A percentile compares a stretch with the other conserved stretches of the same genome.
These are phyloP conservation scores for Callyntrura sp. DNA, from an alignment of 2,888 invertebrate genomes.

Conservation along the genomic window DNA sequence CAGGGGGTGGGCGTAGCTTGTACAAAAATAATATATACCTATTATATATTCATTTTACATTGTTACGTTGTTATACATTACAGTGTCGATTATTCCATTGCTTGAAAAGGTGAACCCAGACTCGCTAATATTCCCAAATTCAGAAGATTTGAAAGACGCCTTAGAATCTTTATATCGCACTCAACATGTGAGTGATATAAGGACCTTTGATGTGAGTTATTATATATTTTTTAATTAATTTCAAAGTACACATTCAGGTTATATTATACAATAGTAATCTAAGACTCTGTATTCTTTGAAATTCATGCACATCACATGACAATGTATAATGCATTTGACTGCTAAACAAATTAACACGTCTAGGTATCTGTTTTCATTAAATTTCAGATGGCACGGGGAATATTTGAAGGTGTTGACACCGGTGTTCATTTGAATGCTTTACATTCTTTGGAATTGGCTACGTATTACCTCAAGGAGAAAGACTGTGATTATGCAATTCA, in stretches of 20 bases:
- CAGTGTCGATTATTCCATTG: background rate
- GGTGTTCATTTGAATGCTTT: slow-evolving; percentile 48
- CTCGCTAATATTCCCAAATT: slow-evolving; percentile 37
- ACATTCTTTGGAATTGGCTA: slow-evolving; percentile 38
- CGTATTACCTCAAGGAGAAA: background rate
- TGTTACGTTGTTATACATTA: background rate
- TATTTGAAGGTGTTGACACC: slow-evolving; percentile 39
- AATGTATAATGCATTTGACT: background rate
- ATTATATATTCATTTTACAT: too few species aligned
- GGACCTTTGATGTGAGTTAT: slow-evolving; percentile 45
- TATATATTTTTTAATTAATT: background rate
- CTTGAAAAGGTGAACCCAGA: slow-evolving; percentile 41
- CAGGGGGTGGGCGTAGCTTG: too few species aligned
- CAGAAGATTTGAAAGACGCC: slow-evolving; percentile 28
- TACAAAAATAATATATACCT: too few species aligned
- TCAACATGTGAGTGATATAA: slow-evolving; percentile 36
- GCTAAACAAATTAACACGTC: background rate
- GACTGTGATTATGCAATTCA: slow-evolving; percentile 32
- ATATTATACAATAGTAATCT: too few species aligned
- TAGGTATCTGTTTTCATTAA: background rate
- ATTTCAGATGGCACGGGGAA: slow-evolving; percentile 50
- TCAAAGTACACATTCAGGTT: too few species aligned
- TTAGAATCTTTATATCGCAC: background rate
- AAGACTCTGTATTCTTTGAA: too few species aligned
- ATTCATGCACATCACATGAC: too few species aligned